Percentiles rank a stretch among this genome's conserved stretches.
These are phyloP conservation scores for Aleiodes leptofemur DNA, from an alignment of 2,888 invertebrate species.

Conservation along the genomic window DNA sequence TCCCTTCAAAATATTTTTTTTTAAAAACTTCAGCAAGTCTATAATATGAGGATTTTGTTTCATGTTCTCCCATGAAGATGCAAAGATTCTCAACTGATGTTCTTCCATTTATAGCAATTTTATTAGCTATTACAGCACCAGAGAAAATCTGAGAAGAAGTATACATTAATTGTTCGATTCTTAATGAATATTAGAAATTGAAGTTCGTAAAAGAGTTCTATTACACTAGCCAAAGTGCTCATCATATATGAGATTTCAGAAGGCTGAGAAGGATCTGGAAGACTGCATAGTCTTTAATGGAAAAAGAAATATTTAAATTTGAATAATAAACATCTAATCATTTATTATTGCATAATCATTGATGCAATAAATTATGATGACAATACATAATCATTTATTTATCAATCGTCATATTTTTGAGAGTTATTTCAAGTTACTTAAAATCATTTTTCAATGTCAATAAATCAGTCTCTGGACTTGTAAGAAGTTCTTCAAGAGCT, in stretches of 20 bases:
- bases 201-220: conserved; percentile 52
- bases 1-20: too few species aligned
- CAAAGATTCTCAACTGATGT: conserved; percentile 58
- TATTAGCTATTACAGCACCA: conserved; percentile 62
- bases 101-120: conserved; percentile 36
- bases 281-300: too few species aligned
- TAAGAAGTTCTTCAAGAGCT: conserved; percentile 68
- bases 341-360: too few species aligned
- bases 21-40: too few species aligned
- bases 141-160: conserved; percentile 60
- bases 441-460: conserved; percentile 73
- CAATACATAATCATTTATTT: background rate
- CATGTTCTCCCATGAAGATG: conserved; percentile 58
- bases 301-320: too few species aligned
- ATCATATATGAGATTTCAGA: too few species aligned
- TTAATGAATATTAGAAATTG: background rate
- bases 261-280: too few species aligned
- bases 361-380: too few species aligned
- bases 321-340: too few species aligned
- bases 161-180: too few species aligned
- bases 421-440: conserved; percentile 70
- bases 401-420: too few species aligned
- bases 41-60: conserved; percentile 57
- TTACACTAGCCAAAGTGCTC: too few species aligned
- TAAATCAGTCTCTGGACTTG: conserved; percentile 64